Conservation (phyloP, 2,797 vertebrate species). For the Somateria mollissima region DNA sequence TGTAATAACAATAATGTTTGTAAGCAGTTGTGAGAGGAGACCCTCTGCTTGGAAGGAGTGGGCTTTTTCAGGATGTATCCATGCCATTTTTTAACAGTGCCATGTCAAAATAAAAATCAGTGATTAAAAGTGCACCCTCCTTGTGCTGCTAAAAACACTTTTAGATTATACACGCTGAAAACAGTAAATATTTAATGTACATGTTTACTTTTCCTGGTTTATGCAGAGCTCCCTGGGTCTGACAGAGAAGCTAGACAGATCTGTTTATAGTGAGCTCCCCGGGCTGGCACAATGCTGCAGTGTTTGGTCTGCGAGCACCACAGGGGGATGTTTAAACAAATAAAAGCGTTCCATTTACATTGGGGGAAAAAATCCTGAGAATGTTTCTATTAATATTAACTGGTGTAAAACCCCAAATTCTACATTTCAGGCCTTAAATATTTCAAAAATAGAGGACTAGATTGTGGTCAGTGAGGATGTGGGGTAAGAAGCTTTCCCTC, state of each 20-base stretch:
- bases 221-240: constrained; percentile 44
- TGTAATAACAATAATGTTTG: not conserved
- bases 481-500: not conserved
- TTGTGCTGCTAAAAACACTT: constrained; percentile 38
- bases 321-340: constrained; percentile 56
- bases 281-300: constrained; percentile 59
- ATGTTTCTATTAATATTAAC: constrained; percentile 71
- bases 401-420: constrained; percentile 51
- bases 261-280: constrained; percentile 49
- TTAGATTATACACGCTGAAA: not conserved
- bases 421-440: constrained; percentile 15
- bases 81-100: not conserved
- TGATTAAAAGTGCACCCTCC: not conserved
- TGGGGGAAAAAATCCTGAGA: constrained; percentile 54
- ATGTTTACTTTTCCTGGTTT: constrained; percentile 64
- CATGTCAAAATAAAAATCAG: constrained; percentile 1
- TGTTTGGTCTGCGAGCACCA: constrained; percentile 42
- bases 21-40: not conserved
- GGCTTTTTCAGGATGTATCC: not conserved
- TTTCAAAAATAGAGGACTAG: constrained; percentile 37
- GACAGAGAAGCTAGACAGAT: constrained; percentile 62
- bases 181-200: constrained; percentile 58
- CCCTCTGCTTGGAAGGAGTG: not conserved
- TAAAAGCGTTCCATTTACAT: constrained; percentile 63
- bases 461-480: not conserved